Base-by-base conservation (phyloP, 2,888 invertebrate species). In the Trachelus troglodyta region DNA sequence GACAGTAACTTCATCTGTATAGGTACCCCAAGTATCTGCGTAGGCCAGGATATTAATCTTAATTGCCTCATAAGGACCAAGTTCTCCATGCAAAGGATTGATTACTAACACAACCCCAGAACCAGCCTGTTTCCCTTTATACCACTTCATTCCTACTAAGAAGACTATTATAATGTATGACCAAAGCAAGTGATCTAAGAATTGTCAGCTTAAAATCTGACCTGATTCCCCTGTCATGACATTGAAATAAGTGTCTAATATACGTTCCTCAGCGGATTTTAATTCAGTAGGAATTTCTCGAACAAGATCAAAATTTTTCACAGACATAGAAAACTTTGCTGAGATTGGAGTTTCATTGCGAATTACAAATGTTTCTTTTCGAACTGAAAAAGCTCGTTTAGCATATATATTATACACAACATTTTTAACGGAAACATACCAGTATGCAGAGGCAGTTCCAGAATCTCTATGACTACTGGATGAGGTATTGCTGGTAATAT, bases 21-120 rank as follows among this genome's bases (percentile, higher is more conserved):
- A 93, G 56, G 88, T 85, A n/a, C 93, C 93, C 92, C 92, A 93
- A 3, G 92, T 92, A 76, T 90, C 92, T 0, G 92, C 91, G 71
- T 91, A 92, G n/a, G 92, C 89, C 84, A 88, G 90, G 40, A 92
- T 81, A 75, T 90, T 87, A 30, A 92, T 81, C 30, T 86, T 83
- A 11, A 87, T 78, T 1, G 83, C 84, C 79, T 88, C 88, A 73
- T 85, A 84, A 3, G 85, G 81, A 11, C 82, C 81, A 11, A 92
- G 75, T 12, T 80, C 69, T 4, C 89, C 87, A 15, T 79, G 81
- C n/a, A 80, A 78, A 0, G 86, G 86, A 56, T 89, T 86, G 1
- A 89, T 81, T 68, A 88, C 87, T 23, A 93, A 84, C 12, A 89
- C 81, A n/a, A 92, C 86, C 12, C 92, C 92, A 40, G 85, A 81